A percentile compares a stretch with the other conserved stretches of the same genome.
Evolutionary conservation across 2,888 invertebrate genomes (phyloP).

Genomic region (Spodoptera exigua): DNA sequence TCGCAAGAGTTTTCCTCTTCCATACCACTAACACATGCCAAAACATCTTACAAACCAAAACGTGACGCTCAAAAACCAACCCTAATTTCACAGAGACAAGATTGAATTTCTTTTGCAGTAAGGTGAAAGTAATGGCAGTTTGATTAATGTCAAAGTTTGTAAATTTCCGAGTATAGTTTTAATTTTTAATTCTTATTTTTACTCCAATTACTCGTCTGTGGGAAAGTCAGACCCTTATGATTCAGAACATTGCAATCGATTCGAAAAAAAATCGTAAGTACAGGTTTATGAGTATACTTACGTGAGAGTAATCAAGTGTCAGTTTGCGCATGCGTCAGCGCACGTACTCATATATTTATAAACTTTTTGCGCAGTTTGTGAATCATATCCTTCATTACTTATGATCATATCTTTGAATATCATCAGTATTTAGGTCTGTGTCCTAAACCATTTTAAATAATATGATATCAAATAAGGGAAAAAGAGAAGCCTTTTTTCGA

Average conservation of each 20-base stretch:
- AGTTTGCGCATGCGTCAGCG: slow-evolving; percentile 43
- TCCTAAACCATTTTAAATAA: too few relatives aligned
- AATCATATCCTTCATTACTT: neutral
- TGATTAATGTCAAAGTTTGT: slow-evolving; percentile 48
- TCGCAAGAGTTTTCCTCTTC: slow-evolving; percentile 59
- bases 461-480: too few relatives aligned
- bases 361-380: neutral
- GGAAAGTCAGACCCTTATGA: slow-evolving; percentile 64
- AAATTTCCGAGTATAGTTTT: slow-evolving; percentile 68
- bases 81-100: neutral
- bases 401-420: too few relatives aligned
- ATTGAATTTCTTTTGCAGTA: slow-evolving; percentile 11
- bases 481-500: too few relatives aligned
- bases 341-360: slow-evolving; percentile 31
- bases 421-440: too few relatives aligned
- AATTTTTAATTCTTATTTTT: slow-evolving; percentile 59
- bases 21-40: neutral
- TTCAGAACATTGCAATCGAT: slow-evolving; percentile 45
- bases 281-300: slow-evolving; percentile 23
- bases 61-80: slow-evolving; percentile 6
- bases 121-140: neutral
- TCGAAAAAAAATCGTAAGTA: slow-evolving; percentile 18
- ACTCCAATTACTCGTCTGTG: slow-evolving; percentile 66
- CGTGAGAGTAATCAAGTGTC: slow-evolving; percentile 35
- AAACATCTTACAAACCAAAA: slow-evolving; percentile 28